Evolutionary conservation across 1,140 invertebrate species (phyloP), one percentile per base, ranked within the genome.

Genomic region (Hesperophylax magnus): DNA sequence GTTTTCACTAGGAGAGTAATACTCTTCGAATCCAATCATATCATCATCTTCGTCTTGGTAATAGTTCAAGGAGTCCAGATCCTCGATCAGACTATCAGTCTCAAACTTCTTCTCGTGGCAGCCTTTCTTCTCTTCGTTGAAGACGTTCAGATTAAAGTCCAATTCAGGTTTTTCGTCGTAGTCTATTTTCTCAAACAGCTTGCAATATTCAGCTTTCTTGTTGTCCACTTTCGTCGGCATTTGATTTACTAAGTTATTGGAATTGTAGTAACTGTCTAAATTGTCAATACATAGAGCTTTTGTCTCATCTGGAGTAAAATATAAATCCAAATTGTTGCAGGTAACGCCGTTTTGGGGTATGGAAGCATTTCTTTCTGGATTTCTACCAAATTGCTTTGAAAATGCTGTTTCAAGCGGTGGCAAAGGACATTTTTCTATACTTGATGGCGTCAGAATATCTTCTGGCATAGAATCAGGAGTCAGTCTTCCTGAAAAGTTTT

Each of bases 391-490:
- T 7, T 87, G 86, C 77, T 89, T 90, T 3, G 89, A 88, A 84
- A 90, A 90, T 8, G 87, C 89, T n/a, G 88, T 89, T 63, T 90
- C 89, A 71, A 90, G 87, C 0, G 89, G 88, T 3, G 89, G 89
- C 53, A 90, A 78, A 20, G 86, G 84, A 83, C 86, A 86, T 47
- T 81, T 85, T n/a, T 90, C 87, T 77, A 85, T 85, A 34, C 78
- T 71, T 14, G 84, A 79, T 24, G 85, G 78, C 61, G 85, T 85
- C 60, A 88, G 84, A 79, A 86, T 87, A 39, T 89, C 88, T 78
- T 89, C 88, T 39, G 87, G 87, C 34, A 88, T 89, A 18, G 82
- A 85, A 78, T 89, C 88, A 8, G 88, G 87, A 8, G 88, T 86
- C 6, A 81, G 58, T 71, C 80, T 58, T 71, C 78, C 77, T 2